Evolutionary conservation across 1,140 invertebrate species (phyloP).

Genomic region (Temnothorax nylanderi): DNA sequence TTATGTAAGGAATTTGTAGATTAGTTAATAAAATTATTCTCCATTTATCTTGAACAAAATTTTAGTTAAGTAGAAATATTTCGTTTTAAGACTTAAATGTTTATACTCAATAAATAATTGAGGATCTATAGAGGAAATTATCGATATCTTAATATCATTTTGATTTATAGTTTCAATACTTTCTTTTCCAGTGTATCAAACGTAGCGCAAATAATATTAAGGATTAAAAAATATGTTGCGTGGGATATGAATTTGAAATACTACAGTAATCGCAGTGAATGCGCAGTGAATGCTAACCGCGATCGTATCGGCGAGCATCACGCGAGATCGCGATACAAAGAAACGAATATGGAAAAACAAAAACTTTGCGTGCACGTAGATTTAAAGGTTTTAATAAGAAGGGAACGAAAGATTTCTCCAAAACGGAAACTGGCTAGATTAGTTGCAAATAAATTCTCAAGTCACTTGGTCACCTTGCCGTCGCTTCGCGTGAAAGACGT

Average conservation of each 20-base stretch:
- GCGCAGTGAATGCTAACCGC: background rate
- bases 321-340: background rate
- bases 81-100: background rate
- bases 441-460: background rate
- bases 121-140: background rate
- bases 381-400: constrained; percentile 3
- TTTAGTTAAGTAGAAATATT: background rate
- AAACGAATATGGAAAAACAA: background rate
- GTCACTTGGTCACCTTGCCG: background rate
- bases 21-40: background rate
- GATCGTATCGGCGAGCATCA: background rate
- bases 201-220: background rate
- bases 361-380: background rate
- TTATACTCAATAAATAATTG: background rate
- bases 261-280: background rate
- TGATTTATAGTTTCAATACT: background rate
- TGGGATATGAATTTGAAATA: background rate
- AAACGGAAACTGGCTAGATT: background rate
- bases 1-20: background rate
- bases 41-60: background rate
- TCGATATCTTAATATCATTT: background rate
- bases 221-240: background rate
- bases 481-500: constrained; percentile 18
- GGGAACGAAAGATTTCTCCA: background rate
- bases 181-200: background rate